Conservation (phyloP, 2,888 invertebrate species). For the Scaptomyza flava region DNA sequence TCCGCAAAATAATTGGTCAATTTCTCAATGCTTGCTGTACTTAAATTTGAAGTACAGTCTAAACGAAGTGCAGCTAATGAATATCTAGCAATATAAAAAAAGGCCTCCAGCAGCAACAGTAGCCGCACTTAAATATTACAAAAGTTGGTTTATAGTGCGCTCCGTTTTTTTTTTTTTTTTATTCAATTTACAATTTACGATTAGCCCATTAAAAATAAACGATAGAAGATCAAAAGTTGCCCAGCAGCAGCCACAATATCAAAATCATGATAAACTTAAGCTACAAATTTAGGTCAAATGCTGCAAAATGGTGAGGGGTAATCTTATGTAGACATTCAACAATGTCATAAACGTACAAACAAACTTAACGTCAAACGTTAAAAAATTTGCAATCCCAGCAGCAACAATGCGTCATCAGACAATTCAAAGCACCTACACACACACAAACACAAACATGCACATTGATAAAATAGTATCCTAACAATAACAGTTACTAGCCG, state of each 20-base stretch:
- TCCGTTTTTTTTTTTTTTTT: slow-evolving; percentile 31
- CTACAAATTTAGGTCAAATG: slow-evolving; percentile 67
- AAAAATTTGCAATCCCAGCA: slow-evolving; percentile 30
- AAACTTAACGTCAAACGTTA: slow-evolving; percentile 21
- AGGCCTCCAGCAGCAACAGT: slow-evolving; percentile 43
- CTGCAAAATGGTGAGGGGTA: slow-evolving; percentile 34
- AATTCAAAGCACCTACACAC: slow-evolving; percentile 39
- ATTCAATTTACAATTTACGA: slow-evolving; percentile 66
- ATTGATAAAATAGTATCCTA: slow-evolving; percentile 20
- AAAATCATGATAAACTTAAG: slow-evolving; percentile 47
- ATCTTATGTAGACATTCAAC: slow-evolving; percentile 9
- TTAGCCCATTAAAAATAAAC: slow-evolving; percentile 74
- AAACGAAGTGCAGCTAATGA: slow-evolving; percentile 51
- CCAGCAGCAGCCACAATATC: slow-evolving; percentile 45
- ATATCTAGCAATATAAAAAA: slow-evolving; percentile 38
- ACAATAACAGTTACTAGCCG: slow-evolving; percentile 41
- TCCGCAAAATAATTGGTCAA: slow-evolving; percentile 65
- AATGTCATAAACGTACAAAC: slow-evolving; percentile 38
- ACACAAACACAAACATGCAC: not conserved
- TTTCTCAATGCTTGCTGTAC: slow-evolving; percentile 68
- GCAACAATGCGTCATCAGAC: slow-evolving; percentile 46
- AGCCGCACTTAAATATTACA: slow-evolving; percentile 71
- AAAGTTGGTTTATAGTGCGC: slow-evolving; percentile 55
- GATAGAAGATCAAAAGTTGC: slow-evolving; percentile 60
- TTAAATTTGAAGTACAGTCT: slow-evolving; percentile 72